Conservation (phyloP, 1,140 invertebrate genomes). For the Gonatopus flavifemur region DNA sequence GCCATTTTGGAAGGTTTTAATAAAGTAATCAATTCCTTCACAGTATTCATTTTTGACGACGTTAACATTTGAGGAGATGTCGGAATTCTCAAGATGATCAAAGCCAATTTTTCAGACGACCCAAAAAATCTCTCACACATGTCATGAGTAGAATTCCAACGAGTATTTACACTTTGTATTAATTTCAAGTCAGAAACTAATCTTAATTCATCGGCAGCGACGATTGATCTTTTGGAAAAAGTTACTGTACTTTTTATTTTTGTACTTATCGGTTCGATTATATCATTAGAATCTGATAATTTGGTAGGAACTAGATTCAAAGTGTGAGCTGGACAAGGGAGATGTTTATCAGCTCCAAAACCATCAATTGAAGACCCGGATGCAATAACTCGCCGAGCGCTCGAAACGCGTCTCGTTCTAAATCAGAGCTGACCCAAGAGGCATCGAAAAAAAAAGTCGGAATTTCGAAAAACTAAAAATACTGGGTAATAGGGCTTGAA, state of each 20-base stretch:
- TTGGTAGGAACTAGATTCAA: constrained; percentile 22
- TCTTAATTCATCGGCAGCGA: constrained; percentile 17
- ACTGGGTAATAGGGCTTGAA: too few relatives aligned
- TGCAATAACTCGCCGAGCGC: too few relatives aligned
- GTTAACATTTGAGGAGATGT: too few relatives aligned
- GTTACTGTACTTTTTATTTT: constrained; percentile 27
- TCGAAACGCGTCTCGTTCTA: too few relatives aligned
- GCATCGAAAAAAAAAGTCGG: too few relatives aligned
- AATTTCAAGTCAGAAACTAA: constrained; percentile 12
- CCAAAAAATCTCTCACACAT: constrained; percentile 23
- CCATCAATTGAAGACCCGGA: constrained; percentile 14
- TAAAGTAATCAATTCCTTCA: too few relatives aligned
- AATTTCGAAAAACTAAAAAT: too few relatives aligned
- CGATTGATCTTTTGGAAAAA: constrained; percentile 21
- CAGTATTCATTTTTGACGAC: too few relatives aligned
- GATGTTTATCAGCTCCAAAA: constrained; percentile 21
- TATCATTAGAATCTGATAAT: constrained; percentile 6
- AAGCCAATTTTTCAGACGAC: too few relatives aligned
- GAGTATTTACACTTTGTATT: constrained; percentile 21
- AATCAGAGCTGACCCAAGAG: too few relatives aligned
- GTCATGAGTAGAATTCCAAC: constrained; percentile 26
- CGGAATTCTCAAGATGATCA: too few relatives aligned
- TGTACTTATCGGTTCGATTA: constrained; percentile 7
- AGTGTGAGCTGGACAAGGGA: constrained; percentile 27
- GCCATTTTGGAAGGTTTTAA: too few relatives aligned